These are phyloP conservation scores for Cephus pygmeus DNA, from an alignment of 2,888 invertebrate genomes.

Conservation along the genomic window DNA sequence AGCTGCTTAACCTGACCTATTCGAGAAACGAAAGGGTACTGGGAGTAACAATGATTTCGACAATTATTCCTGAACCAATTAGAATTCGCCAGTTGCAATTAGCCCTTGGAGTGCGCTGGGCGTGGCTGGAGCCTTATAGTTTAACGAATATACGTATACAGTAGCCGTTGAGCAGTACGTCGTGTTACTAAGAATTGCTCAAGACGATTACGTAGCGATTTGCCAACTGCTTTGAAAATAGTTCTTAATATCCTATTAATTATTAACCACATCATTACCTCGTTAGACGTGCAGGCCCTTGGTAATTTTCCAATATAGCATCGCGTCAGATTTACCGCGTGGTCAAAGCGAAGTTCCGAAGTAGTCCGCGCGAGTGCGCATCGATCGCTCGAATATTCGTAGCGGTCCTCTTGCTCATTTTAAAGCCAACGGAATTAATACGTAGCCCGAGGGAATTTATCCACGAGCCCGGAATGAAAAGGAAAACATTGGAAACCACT, in stretches of 20 bases:
- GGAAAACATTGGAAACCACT: background rate
- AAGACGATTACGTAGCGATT: background rate
- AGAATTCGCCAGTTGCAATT: slow-evolving; percentile 1
- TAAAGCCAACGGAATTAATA: background rate
- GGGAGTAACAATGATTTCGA: background rate
- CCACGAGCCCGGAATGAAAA: background rate
- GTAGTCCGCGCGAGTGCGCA: background rate
- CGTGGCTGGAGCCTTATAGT: background rate
- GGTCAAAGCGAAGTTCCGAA: background rate
- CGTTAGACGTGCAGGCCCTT: background rate
- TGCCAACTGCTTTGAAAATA: background rate
- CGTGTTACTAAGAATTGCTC: background rate
- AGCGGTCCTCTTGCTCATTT: background rate
- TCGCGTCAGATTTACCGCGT: background rate
- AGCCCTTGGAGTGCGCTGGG: background rate
- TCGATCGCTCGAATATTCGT: background rate
- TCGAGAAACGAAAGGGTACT: background rate
- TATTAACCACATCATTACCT: background rate
- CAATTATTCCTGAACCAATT: background rate
- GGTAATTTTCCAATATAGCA: background rate
- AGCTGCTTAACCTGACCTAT: slow-evolving; percentile 1
- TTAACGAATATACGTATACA: background rate
- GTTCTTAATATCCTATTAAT: background rate
- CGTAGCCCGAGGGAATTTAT: background rate
- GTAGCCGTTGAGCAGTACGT: background rate